Percentiles rank a stretch among this genome's conserved stretches.
phyloP scores from a whole-genome alignment of 2,888 invertebrate genomes.

The Coelogynopora nodosa region DNA sequence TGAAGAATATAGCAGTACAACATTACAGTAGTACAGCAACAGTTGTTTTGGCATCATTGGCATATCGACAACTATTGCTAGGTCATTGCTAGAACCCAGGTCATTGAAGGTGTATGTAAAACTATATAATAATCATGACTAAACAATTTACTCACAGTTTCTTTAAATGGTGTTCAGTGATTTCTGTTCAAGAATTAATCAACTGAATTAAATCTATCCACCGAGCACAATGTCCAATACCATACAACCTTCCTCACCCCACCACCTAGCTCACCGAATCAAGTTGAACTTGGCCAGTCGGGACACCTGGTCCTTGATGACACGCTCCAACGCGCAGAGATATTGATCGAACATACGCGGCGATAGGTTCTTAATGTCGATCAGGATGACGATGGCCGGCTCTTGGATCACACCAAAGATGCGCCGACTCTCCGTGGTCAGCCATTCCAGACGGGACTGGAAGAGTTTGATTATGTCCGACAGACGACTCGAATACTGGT shows the following conservation, averaged over 20 bases:
- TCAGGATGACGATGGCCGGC: constrained; percentile 55
- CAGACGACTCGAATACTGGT: constrained; percentile 54
- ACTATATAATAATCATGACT: too few species aligned
- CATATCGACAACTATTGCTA: too few species aligned
- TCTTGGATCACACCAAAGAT: constrained; percentile 61
- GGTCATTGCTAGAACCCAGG: too few species aligned
- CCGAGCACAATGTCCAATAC: too few species aligned
- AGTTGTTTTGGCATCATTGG: too few species aligned
- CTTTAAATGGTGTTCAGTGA: too few species aligned
- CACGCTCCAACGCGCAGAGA: constrained; percentile 55
- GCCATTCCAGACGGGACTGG: constrained; percentile 58
- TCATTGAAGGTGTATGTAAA: too few species aligned
- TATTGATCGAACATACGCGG: constrained; percentile 59
- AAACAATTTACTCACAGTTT: too few species aligned
- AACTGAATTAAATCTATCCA: too few species aligned
- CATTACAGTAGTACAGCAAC: too few species aligned
- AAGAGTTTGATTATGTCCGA: constrained; percentile 55
- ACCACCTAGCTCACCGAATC: constrained; percentile 52
- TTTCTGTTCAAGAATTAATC: too few species aligned
- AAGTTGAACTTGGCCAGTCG: constrained; percentile 59
- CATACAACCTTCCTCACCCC: not conserved
- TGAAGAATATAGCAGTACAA: too few species aligned
- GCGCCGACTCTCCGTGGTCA: constrained; percentile 59
- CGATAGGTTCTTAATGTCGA: constrained; percentile 58
- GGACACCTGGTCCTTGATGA: constrained; percentile 58